A percentile compares a stretch with the other conserved stretches of the same genome.
Conservation (phyloP, 1,140 invertebrate species). For the Drosophila sproati region DNA sequence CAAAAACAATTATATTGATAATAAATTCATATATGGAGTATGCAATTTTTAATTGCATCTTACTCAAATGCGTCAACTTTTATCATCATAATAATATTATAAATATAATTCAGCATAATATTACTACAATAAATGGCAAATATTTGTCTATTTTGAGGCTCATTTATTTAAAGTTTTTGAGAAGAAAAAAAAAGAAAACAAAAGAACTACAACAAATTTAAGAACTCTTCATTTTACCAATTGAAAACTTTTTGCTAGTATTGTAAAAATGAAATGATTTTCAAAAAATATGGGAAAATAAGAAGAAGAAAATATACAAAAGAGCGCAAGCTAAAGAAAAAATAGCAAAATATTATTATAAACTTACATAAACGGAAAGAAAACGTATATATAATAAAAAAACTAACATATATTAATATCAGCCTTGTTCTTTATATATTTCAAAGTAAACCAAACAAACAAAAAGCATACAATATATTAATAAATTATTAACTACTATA, state of each 20-base stretch:
- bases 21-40: constrained; percentile 24
- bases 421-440: constrained; percentile 83
- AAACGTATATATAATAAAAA: constrained; percentile 50
- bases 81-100: constrained; percentile 46
- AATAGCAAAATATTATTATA: constrained; percentile 80
- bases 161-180: constrained; percentile 71
- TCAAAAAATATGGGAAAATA: constrained; percentile 45
- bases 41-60: constrained; percentile 67
- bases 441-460: constrained; percentile 60
- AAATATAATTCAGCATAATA: constrained; percentile 49
- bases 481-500: constrained; percentile 82
- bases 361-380: constrained; percentile 69
- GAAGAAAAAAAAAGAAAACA: neutral
- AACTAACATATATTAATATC: constrained; percentile 69
- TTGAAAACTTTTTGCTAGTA: constrained; percentile 71
- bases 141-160: constrained; percentile 78
- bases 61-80: constrained; percentile 54
- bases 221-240: constrained; percentile 58
- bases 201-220: constrained; percentile 35
- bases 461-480: constrained; percentile 76
- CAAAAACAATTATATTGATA: constrained; percentile 36
- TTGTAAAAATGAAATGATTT: constrained; percentile 74
- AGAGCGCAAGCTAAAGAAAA: constrained; percentile 41
- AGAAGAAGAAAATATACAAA: constrained; percentile 32
- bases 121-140: constrained; percentile 62